Conservation (phyloP, 2,888 invertebrate genomes). For the Tenthredo amoena region DNA sequence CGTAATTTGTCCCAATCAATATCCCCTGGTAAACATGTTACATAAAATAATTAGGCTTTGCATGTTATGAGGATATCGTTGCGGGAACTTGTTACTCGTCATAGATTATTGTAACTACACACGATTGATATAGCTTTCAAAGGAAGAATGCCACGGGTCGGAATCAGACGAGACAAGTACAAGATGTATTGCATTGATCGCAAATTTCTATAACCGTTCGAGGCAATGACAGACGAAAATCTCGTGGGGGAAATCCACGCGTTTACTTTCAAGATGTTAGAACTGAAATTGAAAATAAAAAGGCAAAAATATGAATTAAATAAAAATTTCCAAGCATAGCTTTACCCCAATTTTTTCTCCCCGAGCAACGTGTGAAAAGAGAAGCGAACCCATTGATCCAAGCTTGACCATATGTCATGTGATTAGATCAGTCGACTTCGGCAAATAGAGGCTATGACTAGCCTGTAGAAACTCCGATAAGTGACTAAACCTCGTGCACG, state of each 20-base stretch:
- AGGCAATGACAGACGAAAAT: not conserved
- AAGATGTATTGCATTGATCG: not conserved
- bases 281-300: not conserved
- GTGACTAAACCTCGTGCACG: not conserved
- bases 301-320: not conserved
- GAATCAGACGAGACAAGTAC: not conserved
- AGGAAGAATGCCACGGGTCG: not conserved
- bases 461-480: not conserved
- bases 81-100: not conserved
- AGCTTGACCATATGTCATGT: not conserved
- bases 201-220: not conserved
- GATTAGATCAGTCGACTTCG: not conserved
- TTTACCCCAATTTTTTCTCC: not conserved
- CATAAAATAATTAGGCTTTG: not conserved
- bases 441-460: not conserved
- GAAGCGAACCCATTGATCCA: not conserved
- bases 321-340: not conserved
- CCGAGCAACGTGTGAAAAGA: not conserved
- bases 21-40: constrained; percentile 11
- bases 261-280: not conserved
- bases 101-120: not conserved
- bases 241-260: not conserved
- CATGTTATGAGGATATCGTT: not conserved
- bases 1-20: not conserved
- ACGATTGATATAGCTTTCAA: not conserved